These are phyloP conservation scores for Onychomys arenicola DNA, from an alignment of 2,797 vertebrate species.

Conservation along the genomic window DNA sequence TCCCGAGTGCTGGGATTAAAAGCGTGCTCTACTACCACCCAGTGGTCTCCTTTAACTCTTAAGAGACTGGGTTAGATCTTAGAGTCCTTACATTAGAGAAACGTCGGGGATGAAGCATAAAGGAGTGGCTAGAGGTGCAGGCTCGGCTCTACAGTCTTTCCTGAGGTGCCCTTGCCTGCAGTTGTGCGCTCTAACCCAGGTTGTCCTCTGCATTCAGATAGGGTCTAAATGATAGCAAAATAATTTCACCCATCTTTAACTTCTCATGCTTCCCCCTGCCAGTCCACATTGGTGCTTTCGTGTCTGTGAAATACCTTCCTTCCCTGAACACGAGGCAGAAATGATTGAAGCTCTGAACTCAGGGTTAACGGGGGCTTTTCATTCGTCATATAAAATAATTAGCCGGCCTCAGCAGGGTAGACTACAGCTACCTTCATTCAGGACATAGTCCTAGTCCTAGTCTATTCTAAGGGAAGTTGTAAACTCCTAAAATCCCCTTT, in stretches of 20 bases:
- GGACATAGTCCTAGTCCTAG: background rate
- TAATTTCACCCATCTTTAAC: background rate
- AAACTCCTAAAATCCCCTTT: constrained; percentile 26
- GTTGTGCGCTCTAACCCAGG: background rate
- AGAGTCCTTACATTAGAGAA: background rate
- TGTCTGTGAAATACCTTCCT: background rate
- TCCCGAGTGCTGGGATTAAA: background rate
- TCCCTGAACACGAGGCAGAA: background rate
- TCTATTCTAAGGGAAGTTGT: background rate
- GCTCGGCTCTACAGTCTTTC: background rate
- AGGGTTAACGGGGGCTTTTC: background rate
- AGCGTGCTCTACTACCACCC: background rate
- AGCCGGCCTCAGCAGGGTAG: background rate
- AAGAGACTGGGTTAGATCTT: background rate
- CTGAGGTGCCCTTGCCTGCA: background rate
- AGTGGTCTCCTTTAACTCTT: background rate
- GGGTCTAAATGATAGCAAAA: background rate
- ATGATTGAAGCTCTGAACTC: background rate
- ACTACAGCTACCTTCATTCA: constrained; percentile 25
- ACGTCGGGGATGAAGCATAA: background rate
- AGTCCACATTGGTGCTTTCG: background rate
- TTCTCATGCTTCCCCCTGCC: background rate
- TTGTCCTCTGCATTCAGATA: constrained; percentile 26
- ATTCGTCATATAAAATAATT: constrained; percentile 53
- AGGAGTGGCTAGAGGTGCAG: background rate